A percentile compares a stretch with the other conserved stretches of the same genome.
These are phyloP conservation scores for Lophochroa leadbeateri DNA, from an alignment of 2,113 vertebrate genomes.

Conservation along the genomic window DNA sequence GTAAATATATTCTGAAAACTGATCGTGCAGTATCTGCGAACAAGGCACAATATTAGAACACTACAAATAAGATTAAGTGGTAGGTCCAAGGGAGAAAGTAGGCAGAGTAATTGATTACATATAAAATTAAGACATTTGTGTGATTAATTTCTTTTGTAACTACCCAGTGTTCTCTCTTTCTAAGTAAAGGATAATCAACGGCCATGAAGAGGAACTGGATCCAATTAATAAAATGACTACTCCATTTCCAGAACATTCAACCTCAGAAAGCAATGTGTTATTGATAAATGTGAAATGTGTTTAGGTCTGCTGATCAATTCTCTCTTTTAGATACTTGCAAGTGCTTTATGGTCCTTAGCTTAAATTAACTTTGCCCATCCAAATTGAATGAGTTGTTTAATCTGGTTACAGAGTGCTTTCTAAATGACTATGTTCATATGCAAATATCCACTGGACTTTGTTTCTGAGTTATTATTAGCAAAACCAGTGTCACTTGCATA, in stretches of 20 bases:
- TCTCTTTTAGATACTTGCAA: slow-evolving; percentile 28
- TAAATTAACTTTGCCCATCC: slow-evolving; percentile 54
- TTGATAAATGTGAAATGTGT: slow-evolving; percentile 52
- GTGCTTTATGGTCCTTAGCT: slow-evolving; percentile 50
- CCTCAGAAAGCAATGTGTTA: slow-evolving; percentile 7
- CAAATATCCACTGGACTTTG: neutral
- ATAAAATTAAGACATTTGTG: neutral
- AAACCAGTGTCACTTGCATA: neutral
- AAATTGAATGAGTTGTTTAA: slow-evolving; percentile 47
- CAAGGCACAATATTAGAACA: neutral
- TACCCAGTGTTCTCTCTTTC: neutral
- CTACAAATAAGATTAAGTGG: slow-evolving; percentile 14
- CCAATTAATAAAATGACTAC: slow-evolving; percentile 29
- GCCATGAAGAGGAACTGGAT: slow-evolving; percentile 19
- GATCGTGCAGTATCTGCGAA: neutral
- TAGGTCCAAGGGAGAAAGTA: neutral
- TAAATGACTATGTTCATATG: slow-evolving; percentile 6
- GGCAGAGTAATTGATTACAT: neutral
- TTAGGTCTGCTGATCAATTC: slow-evolving; percentile 33
- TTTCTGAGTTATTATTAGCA: slow-evolving; percentile 1
- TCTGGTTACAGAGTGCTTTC: slow-evolving; percentile 14
- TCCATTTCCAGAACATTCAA: slow-evolving; percentile 22
- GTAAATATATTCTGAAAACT: neutral
- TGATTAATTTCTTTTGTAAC: neutral
- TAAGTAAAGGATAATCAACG: slow-evolving; percentile 26